Evolutionary conservation across 2,113 vertebrate genomes (phyloP).

Genomic region (Bufo bufo): DNA sequence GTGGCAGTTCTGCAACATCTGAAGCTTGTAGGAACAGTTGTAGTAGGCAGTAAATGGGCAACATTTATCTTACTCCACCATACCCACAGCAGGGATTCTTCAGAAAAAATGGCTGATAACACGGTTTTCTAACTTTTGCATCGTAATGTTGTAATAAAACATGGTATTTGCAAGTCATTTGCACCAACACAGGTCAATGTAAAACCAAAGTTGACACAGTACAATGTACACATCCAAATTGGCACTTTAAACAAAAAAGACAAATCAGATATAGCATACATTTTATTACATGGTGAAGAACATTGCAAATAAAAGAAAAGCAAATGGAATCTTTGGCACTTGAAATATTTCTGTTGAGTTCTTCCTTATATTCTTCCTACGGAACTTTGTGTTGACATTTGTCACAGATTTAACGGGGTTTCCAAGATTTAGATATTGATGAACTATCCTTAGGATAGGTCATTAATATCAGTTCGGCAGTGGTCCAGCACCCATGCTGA

Average conservation of each 20-base stretch:
- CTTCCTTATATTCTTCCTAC: neutral
- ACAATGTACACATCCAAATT: neutral
- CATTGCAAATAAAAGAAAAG: slow-evolving; percentile 42
- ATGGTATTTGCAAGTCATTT: neutral
- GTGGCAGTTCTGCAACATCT: too few species aligned
- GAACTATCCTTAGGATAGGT: too few species aligned
- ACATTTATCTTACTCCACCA: too few species aligned
- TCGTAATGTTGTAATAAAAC: neutral
- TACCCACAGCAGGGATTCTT: too few species aligned
- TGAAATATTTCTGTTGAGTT: neutral
- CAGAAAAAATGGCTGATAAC: too few species aligned
- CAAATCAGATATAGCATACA: neutral
- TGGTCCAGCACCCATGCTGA: too few species aligned
- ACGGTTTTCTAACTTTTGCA: too few species aligned
- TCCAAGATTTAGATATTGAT: too few species aligned
- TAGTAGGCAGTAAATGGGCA: too few species aligned
- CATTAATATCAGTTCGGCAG: too few species aligned
- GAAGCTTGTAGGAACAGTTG: too few species aligned
- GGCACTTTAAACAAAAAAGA: neutral
- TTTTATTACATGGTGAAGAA: slow-evolving; percentile 49
- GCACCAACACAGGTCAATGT: neutral
- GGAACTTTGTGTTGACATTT: neutral
- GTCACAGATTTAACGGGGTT: neutral
- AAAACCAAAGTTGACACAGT: neutral
- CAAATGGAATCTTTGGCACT: slow-evolving; percentile 48